phyloP scores from a whole-genome alignment of 2,113 vertebrate species.

The Barbus barbus region DNA sequence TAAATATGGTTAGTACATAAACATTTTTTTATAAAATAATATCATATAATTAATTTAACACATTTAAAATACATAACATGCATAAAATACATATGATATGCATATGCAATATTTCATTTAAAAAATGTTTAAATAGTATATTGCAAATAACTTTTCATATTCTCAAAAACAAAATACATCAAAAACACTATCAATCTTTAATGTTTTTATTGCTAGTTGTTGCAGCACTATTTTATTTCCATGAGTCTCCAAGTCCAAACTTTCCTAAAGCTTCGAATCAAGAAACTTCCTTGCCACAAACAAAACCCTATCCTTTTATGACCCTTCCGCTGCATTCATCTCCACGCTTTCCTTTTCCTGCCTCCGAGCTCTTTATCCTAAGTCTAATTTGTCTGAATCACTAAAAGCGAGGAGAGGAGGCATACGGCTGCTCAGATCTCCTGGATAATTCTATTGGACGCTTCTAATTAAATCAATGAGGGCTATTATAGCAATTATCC shows the following conservation, averaged over 20 bases:
- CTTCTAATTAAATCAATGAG: conserved; percentile 80
- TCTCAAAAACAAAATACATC: background rate
- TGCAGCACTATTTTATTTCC: background rate
- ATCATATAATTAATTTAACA: no score
- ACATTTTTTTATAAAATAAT: no score
- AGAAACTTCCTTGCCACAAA: background rate
- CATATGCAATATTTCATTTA: no score
- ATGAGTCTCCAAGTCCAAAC: background rate
- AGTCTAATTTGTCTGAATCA: conserved; percentile 63
- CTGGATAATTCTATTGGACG: conserved; percentile 67
- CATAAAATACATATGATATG: no score
- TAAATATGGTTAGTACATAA: no score
- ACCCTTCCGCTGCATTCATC: conserved; percentile 25
- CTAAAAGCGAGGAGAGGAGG: conserved; percentile 60
- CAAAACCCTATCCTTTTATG: background rate
- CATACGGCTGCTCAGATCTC: conserved; percentile 67
- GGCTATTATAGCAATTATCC: conserved; percentile 80
- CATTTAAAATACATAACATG: no score
- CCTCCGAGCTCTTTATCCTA: conserved; percentile 55
- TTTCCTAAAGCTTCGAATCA: background rate
- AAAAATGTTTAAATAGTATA: no score
- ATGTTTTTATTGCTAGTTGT: background rate
- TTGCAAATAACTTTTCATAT: background rate
- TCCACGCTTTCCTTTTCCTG: conserved; percentile 3
- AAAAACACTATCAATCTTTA: no score